Evolutionary conservation across 2,797 vertebrate genomes (phyloP), one percentile per base, ranked within the genome.

Genomic region (Psittacula echo): DNA sequence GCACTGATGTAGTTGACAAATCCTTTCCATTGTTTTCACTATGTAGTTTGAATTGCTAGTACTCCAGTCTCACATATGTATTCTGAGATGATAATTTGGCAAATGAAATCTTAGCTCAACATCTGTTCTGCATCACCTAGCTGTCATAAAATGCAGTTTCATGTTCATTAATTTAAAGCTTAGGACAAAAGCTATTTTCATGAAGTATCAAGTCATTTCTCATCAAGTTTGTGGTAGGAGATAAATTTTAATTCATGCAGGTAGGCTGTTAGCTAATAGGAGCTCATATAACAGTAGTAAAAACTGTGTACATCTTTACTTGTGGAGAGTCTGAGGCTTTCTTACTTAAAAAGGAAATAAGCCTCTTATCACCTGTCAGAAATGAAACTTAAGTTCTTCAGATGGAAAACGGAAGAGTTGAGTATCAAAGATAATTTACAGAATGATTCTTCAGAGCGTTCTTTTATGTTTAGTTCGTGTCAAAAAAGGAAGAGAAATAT

Each of bases 31-130:
- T 95, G 88, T 91, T 91, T 91, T 80, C 56, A 77, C 41, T 7
- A 1, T 71, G 58, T 91, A 87, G 77, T 76, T 90, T 90, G 71
- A 72, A 79, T 90, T 89, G 53, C 22, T 82, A 72, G 82, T 87
- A 68, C 42, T 82, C 37, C 39, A 39, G 29, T 45, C 93, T 82
- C 91, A 64, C 51, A n/a, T 83, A 41, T 0, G 0, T 89, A 22
- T 93, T 95, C 53, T 54, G 41, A 93, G 45, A 56, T 86, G 91
- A 82, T 71, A 27, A 27, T 74, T 94, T 96, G 67, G 48, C 67
- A 85, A 65, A 93, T 61, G 11, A 90, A 90, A 80, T 87, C 94
- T 74, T 90, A 93, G 45, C 51, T 89, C 41, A 83, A n/a, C 90
- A 77, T 94, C 91, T 95, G 86, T 90, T 95, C 61, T 75, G 34